Evolutionary conservation across 2,888 invertebrate genomes (phyloP), one percentile per base, ranked within the genome.

Genomic region (Lasioglossum villosulum): DNA sequence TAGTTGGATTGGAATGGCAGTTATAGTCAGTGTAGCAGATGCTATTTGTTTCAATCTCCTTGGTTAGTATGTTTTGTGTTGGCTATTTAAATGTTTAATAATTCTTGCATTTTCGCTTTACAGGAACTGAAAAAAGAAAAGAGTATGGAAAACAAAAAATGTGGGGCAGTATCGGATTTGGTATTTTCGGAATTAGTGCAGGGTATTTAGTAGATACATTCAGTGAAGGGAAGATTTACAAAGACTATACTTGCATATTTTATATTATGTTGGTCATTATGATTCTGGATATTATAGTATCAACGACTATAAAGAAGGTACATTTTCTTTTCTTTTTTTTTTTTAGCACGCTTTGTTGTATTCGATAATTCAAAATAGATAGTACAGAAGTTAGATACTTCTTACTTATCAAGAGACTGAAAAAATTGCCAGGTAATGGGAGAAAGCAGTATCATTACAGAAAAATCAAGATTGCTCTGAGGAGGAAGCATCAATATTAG

Each of bases 131-230:
- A 1, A 96, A 96, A 78, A 96, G 97, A n/a, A 96, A 97, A 73
- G 96, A 96, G 42, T 99, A 98, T 94, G 99, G 99, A 0, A 97
- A 97, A 90, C 99, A 99, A 94, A 96, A 98, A 70, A 95, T 98
- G 84, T 99, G 97, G 97, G 98, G 99, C 0, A 97, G 98, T 0
- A 96, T 99, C 2, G 99, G 98, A 0, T 98, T 98, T 97, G 98
- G 98, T 30, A 95, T 97, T 75, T 96, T 98, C 91, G 97, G 98
- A 0, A 96, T 98, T 42, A 93, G 98, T 27, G 96, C 98, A 2
- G 98, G 98, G 0, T 95, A 97, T n/a, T 95, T 98, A 1, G 97
- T 98, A 27, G 98, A 98, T 93, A 92, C 96, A 39, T 96, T 97
- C 90, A 98, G 98, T 80, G 95, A 96, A n/a, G 97, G 97, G 6